Conservation (phyloP, 2,888 invertebrate genomes). For the Matsumyia berberina region DNA sequence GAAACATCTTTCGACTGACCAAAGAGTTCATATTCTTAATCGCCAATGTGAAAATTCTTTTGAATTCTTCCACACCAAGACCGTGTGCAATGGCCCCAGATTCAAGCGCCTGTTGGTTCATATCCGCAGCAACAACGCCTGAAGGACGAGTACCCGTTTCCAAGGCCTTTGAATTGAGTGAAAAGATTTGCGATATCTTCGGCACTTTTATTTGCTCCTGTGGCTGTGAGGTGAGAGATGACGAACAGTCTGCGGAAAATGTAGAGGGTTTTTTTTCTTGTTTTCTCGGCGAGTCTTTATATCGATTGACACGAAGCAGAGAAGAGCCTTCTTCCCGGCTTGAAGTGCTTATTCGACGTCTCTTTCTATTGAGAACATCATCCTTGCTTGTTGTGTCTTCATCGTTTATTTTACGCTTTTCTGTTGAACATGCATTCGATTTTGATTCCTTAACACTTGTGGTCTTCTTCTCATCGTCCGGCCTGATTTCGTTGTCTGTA, state of each 20-base stretch:
- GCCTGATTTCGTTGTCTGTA: not conserved
- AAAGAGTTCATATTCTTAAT: conserved; percentile 82
- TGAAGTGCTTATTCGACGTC: conserved; percentile 15
- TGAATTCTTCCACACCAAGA: conserved; percentile 56
- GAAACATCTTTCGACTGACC: conserved; percentile 83
- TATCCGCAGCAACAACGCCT: conserved; percentile 45
- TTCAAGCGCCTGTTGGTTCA: conserved; percentile 38
- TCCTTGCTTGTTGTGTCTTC: not conserved
- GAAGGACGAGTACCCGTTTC: conserved; percentile 46
- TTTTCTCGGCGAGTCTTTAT: conserved; percentile 25
- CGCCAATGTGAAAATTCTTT: conserved; percentile 80
- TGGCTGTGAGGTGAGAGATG: not conserved
- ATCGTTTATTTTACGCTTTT: not conserved
- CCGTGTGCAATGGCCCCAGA: conserved; percentile 28
- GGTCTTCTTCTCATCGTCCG: not conserved
- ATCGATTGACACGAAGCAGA: conserved; percentile 48
- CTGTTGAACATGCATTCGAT: not conserved
- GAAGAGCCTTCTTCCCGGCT: conserved; percentile 30
- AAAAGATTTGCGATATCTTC: conserved; percentile 80
- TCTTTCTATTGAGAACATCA: conserved; percentile 1
- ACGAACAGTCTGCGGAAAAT: not conserved
- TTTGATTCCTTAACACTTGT: not conserved
- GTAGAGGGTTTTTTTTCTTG: not conserved
- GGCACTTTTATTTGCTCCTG: conserved; percentile 78
- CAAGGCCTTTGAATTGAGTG: conserved; percentile 77